Base-by-base conservation (phyloP, 2,113 vertebrate species). In the Aptenodytes patagonicus region DNA sequence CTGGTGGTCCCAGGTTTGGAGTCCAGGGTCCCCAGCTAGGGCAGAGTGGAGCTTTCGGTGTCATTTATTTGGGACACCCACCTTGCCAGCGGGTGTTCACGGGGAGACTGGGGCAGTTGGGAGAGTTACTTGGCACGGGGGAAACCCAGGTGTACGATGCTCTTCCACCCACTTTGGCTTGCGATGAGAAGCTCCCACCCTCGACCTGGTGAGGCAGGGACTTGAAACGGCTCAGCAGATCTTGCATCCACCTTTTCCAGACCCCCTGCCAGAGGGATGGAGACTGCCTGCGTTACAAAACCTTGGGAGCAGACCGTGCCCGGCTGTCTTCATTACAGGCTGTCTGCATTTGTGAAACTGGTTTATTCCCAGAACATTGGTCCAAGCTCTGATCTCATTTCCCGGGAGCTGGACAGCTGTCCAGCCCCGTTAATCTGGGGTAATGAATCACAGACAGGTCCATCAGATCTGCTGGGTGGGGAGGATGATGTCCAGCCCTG, bases 361-460 rank as follows among this genome's bases (percentile, higher is more conserved):
- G 20, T 93, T 90, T 77, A 88, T 90, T 83, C 78, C 87, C 36
- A 3, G 78, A 70, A 20, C 70, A 26, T 16, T 3, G 77, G 18
- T 87, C 69, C 13, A 1, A 86, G 91, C 62, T 87, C 87, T 94
- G 93, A 95, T 95, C 95, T 95, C 89, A 93, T 95, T 96, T 95
- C 71, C 93, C 36, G 0, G 68, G 94, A 95, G 89, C 93, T 80
- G 92, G 82, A 97, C 97, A 96, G 92, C 97, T 97, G 97, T 97
- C 55, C 83, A 44, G 78, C 70, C 83, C 71, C 1, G 8, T 83
- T 96, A 96, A 96, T 93, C 96, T 70, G 46, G 71, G 55, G 95
- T 96, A 94, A 97, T 93, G 91, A 97, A 96, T 62, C 93, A n/a
- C 95, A 95, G 89, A 87, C 87, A 93, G 94, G 80, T 34, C 95